These are phyloP conservation scores for Saccostrea echinata DNA, from an alignment of 1,140 invertebrate genomes.

Conservation along the genomic window DNA sequence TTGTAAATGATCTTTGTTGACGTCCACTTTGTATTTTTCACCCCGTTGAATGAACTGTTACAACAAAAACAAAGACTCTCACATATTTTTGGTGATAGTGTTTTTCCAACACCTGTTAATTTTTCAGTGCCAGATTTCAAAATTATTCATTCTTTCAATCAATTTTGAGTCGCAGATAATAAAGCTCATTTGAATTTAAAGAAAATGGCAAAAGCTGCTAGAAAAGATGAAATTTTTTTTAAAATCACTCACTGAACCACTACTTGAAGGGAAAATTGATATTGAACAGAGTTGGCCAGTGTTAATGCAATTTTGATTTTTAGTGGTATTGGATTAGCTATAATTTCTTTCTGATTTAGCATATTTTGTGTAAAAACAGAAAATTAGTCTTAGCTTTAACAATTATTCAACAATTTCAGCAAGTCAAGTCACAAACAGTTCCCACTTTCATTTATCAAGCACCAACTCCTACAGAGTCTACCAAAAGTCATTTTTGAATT, in stretches of 20 bases:
- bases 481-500: not conserved
- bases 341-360: not conserved
- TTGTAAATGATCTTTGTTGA: too few relatives aligned
- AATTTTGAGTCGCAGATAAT: too few relatives aligned
- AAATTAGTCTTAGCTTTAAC: slow-evolving; percentile 40
- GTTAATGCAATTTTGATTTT: slow-evolving; percentile 7
- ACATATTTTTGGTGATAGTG: too few relatives aligned
- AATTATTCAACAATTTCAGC: slow-evolving; percentile 22
- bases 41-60: too few relatives aligned
- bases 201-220: slow-evolving; percentile 44
- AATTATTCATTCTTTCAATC: too few relatives aligned
- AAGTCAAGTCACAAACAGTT: slow-evolving; percentile 17
- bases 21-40: too few relatives aligned
- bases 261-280: slow-evolving; percentile 31
- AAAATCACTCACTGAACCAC: slow-evolving; percentile 42
- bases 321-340: not conserved
- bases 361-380: slow-evolving; percentile 40
- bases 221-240: slow-evolving; percentile 35
- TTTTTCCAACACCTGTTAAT: too few relatives aligned
- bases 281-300: not conserved
- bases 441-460: slow-evolving; percentile 39
- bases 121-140: too few relatives aligned
- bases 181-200: slow-evolving; percentile 44
- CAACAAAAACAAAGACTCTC: too few relatives aligned
- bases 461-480: not conserved